Evolutionary conservation across 2,113 vertebrate species (phyloP).

Genomic region (Gymnogyps californianus): DNA sequence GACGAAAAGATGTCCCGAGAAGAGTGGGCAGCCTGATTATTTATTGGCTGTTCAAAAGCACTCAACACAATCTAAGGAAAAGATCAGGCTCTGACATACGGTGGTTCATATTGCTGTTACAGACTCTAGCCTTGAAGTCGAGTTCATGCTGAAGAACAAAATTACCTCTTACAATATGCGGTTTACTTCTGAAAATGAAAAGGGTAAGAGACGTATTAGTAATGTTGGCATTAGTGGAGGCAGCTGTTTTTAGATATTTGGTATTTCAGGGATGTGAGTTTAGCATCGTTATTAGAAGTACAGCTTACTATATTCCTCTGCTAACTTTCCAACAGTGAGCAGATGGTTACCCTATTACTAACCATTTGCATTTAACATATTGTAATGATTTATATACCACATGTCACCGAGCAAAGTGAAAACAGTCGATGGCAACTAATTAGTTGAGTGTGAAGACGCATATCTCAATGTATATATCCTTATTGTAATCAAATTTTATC

Average conservation of each 20-base stretch:
- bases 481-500: slow-evolving; percentile 36
- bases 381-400: slow-evolving; percentile 78
- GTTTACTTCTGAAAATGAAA: slow-evolving; percentile 52
- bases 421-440: slow-evolving; percentile 69
- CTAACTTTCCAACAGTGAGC: slow-evolving; percentile 70
- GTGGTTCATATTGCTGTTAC: neutral
- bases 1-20: slow-evolving; percentile 23
- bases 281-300: slow-evolving; percentile 64
- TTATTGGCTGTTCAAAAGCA: slow-evolving; percentile 50
- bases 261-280: slow-evolving; percentile 65
- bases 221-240: slow-evolving; percentile 61
- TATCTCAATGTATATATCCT: slow-evolving; percentile 47
- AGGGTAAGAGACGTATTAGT: slow-evolving; percentile 54
- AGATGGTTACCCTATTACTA: slow-evolving; percentile 79
- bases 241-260: slow-evolving; percentile 74
- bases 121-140: slow-evolving; percentile 34
- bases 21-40: slow-evolving; percentile 34
- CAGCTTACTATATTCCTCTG: slow-evolving; percentile 60
- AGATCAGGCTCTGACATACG: neutral
- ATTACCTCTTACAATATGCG: slow-evolving; percentile 30
- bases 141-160: slow-evolving; percentile 32
- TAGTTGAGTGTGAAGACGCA: slow-evolving; percentile 67
- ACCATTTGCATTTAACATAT: slow-evolving; percentile 78
- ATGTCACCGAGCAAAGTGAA: slow-evolving; percentile 71
- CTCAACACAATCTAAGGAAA: neutral